phyloP scores from a whole-genome alignment of 2,797 vertebrate species.

The Babyrousa celebensis region DNA sequence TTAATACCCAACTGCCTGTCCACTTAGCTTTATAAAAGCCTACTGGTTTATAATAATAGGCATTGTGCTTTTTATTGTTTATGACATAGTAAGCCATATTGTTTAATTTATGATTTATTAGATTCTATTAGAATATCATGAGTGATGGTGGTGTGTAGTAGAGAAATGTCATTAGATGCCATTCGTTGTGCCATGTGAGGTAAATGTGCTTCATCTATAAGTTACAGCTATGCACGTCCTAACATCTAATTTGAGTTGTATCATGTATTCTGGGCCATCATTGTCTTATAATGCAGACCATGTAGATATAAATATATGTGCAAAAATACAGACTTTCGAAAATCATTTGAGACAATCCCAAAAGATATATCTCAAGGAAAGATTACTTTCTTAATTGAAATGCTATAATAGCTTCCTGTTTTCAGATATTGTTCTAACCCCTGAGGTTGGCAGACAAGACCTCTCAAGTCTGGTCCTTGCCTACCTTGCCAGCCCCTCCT shows the following conservation, averaged over 20 bases:
- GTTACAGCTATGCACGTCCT: neutral
- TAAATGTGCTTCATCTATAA: neutral
- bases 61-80: slow-evolving; percentile 51
- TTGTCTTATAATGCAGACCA: neutral
- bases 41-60: slow-evolving; percentile 24
- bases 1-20: slow-evolving; percentile 11
- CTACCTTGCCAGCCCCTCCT: neutral
- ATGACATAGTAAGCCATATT: neutral
- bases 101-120: slow-evolving; percentile 54
- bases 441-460: neutral
- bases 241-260: neutral
- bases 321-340: slow-evolving; percentile 31
- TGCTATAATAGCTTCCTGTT: neutral
- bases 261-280: neutral
- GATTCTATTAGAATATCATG: neutral
- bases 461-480: neutral
- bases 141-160: neutral
- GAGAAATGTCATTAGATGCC: neutral
- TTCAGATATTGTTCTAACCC: neutral
- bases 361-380: slow-evolving; percentile 8
- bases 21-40: slow-evolving; percentile 27
- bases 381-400: neutral
- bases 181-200: neutral
- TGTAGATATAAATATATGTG: neutral
- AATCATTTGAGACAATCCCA: neutral